phyloP scores from a whole-genome alignment of 2,113 vertebrate genomes.

The Caretta caretta region DNA sequence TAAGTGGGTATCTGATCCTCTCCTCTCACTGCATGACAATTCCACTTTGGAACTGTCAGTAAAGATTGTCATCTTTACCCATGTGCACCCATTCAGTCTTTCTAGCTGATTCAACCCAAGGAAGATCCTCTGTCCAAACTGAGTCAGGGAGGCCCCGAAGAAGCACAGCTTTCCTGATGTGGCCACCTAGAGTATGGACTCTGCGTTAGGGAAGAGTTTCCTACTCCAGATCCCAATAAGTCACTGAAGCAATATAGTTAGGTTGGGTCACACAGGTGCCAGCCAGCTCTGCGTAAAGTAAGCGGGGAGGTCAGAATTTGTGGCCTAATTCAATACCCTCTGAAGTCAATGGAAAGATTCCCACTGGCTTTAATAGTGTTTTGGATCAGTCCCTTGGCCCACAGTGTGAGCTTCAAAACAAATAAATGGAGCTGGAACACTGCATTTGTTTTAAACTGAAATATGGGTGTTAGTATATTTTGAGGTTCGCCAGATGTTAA shows the following conservation, averaged over 20 bases:
- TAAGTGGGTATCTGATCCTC: background rate
- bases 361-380: background rate
- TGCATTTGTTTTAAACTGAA: slow-evolving; percentile 23
- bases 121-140: background rate
- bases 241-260: background rate
- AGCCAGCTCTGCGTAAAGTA: background rate
- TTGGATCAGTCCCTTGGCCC: slow-evolving; percentile 18
- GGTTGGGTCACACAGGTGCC: background rate
- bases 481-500: slow-evolving; percentile 61
- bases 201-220: background rate
- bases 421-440: background rate
- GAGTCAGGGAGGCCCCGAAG: background rate
- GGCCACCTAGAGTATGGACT: background rate
- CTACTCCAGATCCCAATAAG: no score
- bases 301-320: background rate
- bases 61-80: background rate
- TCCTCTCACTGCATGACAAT: background rate
- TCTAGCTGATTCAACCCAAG: rapidly evolving
- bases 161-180: background rate
- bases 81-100: background rate
- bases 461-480: slow-evolving; percentile 48
- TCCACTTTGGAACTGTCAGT: background rate
- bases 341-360: background rate
- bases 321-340: background rate
- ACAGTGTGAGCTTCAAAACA: slow-evolving; percentile 4